Evolutionary conservation across 1,140 invertebrate genomes (phyloP), one percentile per base, ranked within the genome.

Genomic region (Drosophila insularis): DNA sequence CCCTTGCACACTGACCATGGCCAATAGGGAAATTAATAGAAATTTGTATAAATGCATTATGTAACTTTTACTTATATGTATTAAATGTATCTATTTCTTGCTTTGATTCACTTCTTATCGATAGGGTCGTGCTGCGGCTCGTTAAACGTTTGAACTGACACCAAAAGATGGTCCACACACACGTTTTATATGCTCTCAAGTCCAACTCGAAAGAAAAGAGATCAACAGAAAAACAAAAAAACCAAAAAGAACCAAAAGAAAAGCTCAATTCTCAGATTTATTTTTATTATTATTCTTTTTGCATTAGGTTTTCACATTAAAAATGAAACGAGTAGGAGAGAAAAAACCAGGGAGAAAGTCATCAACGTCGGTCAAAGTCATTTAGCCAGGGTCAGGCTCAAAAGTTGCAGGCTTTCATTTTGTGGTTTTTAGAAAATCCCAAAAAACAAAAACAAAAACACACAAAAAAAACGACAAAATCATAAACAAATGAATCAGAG

Each of bases 131-230:
- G 78, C 68, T 64, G 75, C 17, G 43, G 43, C 54, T 80, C 80
- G 61, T 54, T 67, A 89, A 78, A 78, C 55, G 80, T 84, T 84
- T 89, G 80, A 74, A 89, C 65, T 89, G 84, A 89, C 73, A 61
- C 69, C 56, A 50, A 10, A 68, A 10, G 32, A 68, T 68, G 62
- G 70, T 76, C 71, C 70, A 76, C 71, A 77, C 70, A 76, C 77
- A 77, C 80, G 80, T 81, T 82, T 87, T 87, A 84, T 87, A 76
- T 75, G 75, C 13, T 21, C 27, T 27, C 27, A 27, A 27, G 19
- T 8, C 7, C 43, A 50, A 43, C 65, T 19, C 31, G n/a, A 27
- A 27, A 27, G 10, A 35, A 58, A 55, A 40, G 56, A 58, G 63
- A 75, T 58, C 27, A 32, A 35, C 27, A 31, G 66, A 46, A 67